Conservation (phyloP, 2,888 invertebrate species). For the Octonoba sinensis region DNA sequence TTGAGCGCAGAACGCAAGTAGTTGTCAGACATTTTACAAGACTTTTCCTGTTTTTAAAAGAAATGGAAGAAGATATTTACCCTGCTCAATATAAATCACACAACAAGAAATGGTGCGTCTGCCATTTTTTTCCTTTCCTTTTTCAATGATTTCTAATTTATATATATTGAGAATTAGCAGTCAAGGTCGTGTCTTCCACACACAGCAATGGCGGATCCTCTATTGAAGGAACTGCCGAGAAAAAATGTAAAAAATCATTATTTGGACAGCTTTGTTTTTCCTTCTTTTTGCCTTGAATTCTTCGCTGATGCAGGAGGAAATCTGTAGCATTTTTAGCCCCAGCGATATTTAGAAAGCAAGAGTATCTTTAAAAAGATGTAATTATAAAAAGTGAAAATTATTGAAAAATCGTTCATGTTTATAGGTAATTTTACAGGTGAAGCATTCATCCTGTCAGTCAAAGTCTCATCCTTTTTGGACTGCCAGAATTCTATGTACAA, state of each 20-base stretch:
- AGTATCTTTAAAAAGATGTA: constrained; percentile 21
- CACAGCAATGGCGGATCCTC: constrained; percentile 5
- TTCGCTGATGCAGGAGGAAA: not conserved
- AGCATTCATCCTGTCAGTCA: constrained; percentile 55
- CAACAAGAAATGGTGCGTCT: constrained; percentile 34
- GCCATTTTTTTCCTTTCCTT: constrained; percentile 6
- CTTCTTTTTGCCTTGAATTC: not conserved
- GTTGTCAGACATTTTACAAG: constrained; percentile 24
- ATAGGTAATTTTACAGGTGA: constrained; percentile 56
- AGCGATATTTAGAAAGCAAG: constrained; percentile 31
- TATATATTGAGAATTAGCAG: constrained; percentile 33
- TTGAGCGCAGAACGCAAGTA: constrained; percentile 30
- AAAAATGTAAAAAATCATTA: no score
- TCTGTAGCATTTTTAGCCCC: constrained; percentile 41
- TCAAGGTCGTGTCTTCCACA: constrained; percentile 56
- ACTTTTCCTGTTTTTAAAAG: constrained; percentile 35
- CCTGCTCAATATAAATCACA: constrained; percentile 43
- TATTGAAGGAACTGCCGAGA: no score
- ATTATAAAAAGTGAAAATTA: constrained; percentile 11
- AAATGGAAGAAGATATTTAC: constrained; percentile 21
- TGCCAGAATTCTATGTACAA: constrained; percentile 64
- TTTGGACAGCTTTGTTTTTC: no score
- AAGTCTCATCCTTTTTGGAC: constrained; percentile 62
- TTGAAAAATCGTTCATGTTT: constrained; percentile 48
- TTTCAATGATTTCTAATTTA: not conserved